Conservation (phyloP, 2,113 vertebrate genomes). For the Dendropsophus ebraccatus region DNA sequence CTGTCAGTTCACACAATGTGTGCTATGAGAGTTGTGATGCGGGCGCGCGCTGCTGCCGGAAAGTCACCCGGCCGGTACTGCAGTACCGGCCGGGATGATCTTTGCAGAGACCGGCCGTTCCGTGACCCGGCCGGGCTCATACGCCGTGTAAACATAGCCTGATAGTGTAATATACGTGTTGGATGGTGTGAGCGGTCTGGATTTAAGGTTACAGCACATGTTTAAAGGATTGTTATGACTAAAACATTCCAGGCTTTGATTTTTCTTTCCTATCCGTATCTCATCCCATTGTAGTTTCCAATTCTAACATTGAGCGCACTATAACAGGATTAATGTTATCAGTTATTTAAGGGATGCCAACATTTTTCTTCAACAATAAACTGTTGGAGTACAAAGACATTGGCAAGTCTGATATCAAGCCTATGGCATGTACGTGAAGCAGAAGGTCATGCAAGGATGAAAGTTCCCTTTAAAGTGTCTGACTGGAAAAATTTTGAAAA, state of each 20-base stretch:
- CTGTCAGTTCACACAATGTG: no score
- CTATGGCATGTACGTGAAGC: slow-evolving; percentile 7
- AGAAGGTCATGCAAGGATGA: neutral
- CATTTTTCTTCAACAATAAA: slow-evolving; percentile 22
- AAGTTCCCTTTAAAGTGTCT: neutral
- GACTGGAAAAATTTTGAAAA: neutral
- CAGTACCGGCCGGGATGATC: no score
- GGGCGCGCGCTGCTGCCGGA: no score
- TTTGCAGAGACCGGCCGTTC: no score
- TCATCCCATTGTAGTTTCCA: slow-evolving; percentile 13
- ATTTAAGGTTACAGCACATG: neutral
- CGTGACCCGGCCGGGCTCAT: no score
- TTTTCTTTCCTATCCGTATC: slow-evolving; percentile 22
- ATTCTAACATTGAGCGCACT: neutral
- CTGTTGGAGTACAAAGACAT: slow-evolving; percentile 9
- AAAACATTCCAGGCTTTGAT: slow-evolving; percentile 17
- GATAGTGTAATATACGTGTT: neutral
- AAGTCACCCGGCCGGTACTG: no score
- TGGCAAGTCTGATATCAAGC: slow-evolving; percentile 2
- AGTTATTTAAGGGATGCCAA: slow-evolving; percentile 25
- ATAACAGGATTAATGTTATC: slow-evolving; percentile 34
- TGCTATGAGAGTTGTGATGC: no score
- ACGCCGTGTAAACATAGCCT: neutral
- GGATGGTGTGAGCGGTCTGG: neutral
- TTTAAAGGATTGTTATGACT: neutral